Percentiles rank a stretch among this genome's conserved stretches.
phyloP scores from a whole-genome alignment of 1,140 invertebrate genomes.

The Drosophila neocordata region DNA sequence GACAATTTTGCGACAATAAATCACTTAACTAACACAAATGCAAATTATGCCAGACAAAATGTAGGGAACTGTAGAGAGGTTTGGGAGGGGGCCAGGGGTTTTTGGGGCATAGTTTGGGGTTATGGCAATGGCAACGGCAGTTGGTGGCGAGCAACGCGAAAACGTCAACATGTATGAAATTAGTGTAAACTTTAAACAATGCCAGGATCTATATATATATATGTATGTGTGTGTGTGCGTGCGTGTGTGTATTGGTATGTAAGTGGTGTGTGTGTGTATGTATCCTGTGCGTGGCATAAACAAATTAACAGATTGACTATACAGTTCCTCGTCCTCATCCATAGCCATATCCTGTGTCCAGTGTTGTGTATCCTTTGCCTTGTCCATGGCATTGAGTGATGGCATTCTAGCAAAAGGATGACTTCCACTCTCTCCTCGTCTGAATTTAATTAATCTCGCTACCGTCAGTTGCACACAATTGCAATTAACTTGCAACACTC shows the following conservation, averaged over 20 bases:
- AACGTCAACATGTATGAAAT: constrained; percentile 58
- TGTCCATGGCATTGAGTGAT: constrained; percentile 67
- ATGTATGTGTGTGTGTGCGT: neutral
- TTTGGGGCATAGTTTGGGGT: neutral
- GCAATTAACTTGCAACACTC: constrained; percentile 82
- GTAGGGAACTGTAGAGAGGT: neutral
- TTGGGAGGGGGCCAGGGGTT: neutral
- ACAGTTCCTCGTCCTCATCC: neutral
- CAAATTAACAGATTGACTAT: constrained; percentile 73
- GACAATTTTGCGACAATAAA: constrained; percentile 80
- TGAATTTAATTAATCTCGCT: constrained; percentile 82
- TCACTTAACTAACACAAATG: constrained; percentile 74
- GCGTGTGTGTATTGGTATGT: constrained; percentile 5
- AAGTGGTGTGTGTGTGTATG: constrained; percentile 18
- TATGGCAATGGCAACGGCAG: constrained; percentile 12
- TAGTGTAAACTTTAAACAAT: constrained; percentile 68
- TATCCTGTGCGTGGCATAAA: constrained; percentile 33
- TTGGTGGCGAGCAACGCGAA: constrained; percentile 1
- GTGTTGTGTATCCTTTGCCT: constrained; percentile 41
- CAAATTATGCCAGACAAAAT: constrained; percentile 19
- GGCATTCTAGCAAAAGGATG: constrained; percentile 35
- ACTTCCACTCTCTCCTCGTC: constrained; percentile 30
- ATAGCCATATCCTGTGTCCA: constrained; percentile 17
- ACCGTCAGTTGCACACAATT: constrained; percentile 82
- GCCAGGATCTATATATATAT: neutral